These are phyloP conservation scores for Equus przewalskii DNA, from an alignment of 2,113 vertebrate species.

Conservation along the genomic window DNA sequence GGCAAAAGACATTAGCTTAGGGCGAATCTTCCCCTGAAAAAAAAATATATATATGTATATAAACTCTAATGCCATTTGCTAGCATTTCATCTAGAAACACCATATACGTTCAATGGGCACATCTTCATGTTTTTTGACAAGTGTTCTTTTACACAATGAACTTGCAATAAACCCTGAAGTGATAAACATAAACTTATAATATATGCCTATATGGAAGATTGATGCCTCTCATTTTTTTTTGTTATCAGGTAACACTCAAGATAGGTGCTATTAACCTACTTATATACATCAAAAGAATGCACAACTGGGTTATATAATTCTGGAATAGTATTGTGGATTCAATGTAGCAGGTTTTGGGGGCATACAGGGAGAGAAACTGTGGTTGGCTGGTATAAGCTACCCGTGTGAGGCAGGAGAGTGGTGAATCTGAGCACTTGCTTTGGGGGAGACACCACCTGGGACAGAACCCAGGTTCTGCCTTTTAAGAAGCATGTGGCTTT, in stretches of 20 bases:
- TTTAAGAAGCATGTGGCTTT: neutral
- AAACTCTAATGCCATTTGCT: constrained; percentile 27
- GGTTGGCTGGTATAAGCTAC: neutral
- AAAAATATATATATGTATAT: no score
- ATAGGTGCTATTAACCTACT: neutral
- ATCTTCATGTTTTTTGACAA: constrained; percentile 22
- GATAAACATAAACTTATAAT: neutral
- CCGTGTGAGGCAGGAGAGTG: neutral
- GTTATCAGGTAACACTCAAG: neutral
- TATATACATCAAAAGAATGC: neutral
- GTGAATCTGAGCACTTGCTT: neutral
- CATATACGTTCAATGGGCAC: neutral
- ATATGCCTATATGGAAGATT: neutral
- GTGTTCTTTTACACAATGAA: neutral
- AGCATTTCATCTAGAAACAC: constrained; percentile 4
- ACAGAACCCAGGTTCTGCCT: neutral
- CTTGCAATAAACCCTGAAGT: neutral
- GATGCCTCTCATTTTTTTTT: neutral
- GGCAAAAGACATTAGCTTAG: no score
- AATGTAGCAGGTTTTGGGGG: neutral
- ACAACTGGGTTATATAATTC: neutral
- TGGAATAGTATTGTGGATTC: neutral
- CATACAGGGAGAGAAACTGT: no score
- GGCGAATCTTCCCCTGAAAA: no score
- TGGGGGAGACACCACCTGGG: neutral